Base-by-base conservation (phyloP, 1,140 invertebrate genomes). In the Alviniconcha marisindica region DNA sequence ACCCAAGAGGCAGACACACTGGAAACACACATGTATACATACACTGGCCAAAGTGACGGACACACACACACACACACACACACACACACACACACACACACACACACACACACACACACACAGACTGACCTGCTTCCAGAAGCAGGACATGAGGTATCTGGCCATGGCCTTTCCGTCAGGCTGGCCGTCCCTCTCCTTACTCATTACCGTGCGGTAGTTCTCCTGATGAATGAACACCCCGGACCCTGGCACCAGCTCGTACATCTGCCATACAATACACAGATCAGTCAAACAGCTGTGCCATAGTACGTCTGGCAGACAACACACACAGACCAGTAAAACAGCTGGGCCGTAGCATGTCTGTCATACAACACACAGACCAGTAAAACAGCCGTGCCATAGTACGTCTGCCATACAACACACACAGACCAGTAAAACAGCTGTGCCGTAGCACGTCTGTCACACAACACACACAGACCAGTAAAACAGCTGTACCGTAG, bases 161-260 rank as follows among this genome's bases (percentile, higher is more conserved):
- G 84, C 82, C 84, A 85, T 85, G 38, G 84, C 84, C 66, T 85
- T 85, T 18, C 84, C 84, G 66, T 85, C 84, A 24, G 84, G 82
- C 24, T 82, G 82, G 15, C 82, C 84, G n/a, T 85, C 81, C 51
- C 82, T 66, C 44, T 79, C 79, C 36, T 85, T 85, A 7, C 81
- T 81, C 71, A 85, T 56, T 15, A 83, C 84, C 21, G 82, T 78
- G 33, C 79, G 79, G 60, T 85, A 85, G 82, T 85, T 85, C 24
- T 85, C 84, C 76, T 85, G 84, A 40, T 85, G 84, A 44, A 85
- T 85, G 60, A 28, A 85, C 54, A 85, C 84, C 15, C 84, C 82
- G 0, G 84, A 83, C 14, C 84, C 84, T 14, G 82, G 78, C 12
- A 85, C 28, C 44, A 85, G 56, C 44, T 85, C 84, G 66, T 80